Base-by-base conservation (phyloP, 2,797 vertebrate genomes). In the Sphenopsis melanotis region DNA sequence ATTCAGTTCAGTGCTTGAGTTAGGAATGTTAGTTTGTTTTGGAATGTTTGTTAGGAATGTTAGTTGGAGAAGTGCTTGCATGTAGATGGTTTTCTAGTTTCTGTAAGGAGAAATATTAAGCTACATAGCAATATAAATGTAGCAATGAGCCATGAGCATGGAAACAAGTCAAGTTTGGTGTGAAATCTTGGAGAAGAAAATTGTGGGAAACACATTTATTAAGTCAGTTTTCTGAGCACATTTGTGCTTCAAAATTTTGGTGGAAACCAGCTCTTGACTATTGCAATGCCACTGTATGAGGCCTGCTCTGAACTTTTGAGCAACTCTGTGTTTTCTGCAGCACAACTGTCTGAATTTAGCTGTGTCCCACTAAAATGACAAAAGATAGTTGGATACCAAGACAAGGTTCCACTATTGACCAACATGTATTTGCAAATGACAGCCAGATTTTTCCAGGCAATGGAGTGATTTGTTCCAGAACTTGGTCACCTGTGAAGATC, bases 261-360 rank as follows among this genome's bases (percentile, higher is more conserved):
- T 75, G 39, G 49, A 88, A 91, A 30, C 26, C 34, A 53, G 15
- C 29, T n/a, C 41, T 71, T 47, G 30, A 29, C 26, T 56, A 16
- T 0, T 1, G 10, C 0, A 2, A 0, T 80, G 37, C 49, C 34
- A 16, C 1, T 41, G 2, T 46, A 4, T n/a, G 36, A 77, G 76
- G 77, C 3, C 27, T 52, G 15, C 39, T 49, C 2, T 57, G 53
- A 64, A 68, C 32, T 75, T 83, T 16, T 30, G 32, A 81, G 37
- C 26, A 71, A 1, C 37, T 75, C 7, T 34, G 6, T 47, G 32
- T 66, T 86, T 86, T 42, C 32, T 93, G 60, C 24, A 77, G 34
- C 34, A 49, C 26, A 56, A 6, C 29, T 91, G 29, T 17, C 36
- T 80, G 34, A 46, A 27, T 30, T 9, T 61, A n/a, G 12, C 24